A percentile compares a stretch with the other conserved stretches of the same genome.
Conservation (phyloP, 2,888 invertebrate genomes). For the Amblyteles armatorius region DNA sequence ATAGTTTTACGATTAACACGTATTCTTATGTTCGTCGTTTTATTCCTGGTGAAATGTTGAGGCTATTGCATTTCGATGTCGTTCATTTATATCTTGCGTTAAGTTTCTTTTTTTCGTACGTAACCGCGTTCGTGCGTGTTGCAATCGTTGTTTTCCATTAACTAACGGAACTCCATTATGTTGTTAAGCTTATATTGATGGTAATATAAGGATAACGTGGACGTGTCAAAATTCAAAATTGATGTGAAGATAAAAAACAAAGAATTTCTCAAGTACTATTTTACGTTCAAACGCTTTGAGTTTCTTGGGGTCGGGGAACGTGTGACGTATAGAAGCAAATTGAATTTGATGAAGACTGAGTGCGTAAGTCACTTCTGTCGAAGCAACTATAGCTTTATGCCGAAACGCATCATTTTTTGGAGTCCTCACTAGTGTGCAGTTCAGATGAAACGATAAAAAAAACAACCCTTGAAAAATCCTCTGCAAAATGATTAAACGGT, state of each 20-base stretch:
- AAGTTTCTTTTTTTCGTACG: constrained; percentile 78
- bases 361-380: constrained; percentile 74
- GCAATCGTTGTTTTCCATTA: constrained; percentile 71
- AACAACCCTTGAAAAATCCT: constrained; percentile 67
- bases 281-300: constrained; percentile 79
- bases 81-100: constrained; percentile 79
- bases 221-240: constrained; percentile 84
- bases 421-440: constrained; percentile 62
- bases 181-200: constrained; percentile 80
- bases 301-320: constrained; percentile 79
- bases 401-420: constrained; percentile 65
- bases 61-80: constrained; percentile 82
- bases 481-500: constrained; percentile 67
- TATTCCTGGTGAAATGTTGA: constrained; percentile 83
- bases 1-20: constrained; percentile 83
- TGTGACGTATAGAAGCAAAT: constrained; percentile 78
- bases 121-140: constrained; percentile 66
- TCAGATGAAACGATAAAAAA: constrained; percentile 48
- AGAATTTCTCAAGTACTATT: constrained; percentile 80
- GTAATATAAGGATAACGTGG: constrained; percentile 82
- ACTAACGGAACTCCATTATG: constrained; percentile 69
- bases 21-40: constrained; percentile 83
- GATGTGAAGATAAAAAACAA: constrained; percentile 74
- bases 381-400: constrained; percentile 48
- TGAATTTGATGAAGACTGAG: constrained; percentile 70